Conservation (phyloP, 2,888 invertebrate genomes). For the Pyralis farinalis region DNA sequence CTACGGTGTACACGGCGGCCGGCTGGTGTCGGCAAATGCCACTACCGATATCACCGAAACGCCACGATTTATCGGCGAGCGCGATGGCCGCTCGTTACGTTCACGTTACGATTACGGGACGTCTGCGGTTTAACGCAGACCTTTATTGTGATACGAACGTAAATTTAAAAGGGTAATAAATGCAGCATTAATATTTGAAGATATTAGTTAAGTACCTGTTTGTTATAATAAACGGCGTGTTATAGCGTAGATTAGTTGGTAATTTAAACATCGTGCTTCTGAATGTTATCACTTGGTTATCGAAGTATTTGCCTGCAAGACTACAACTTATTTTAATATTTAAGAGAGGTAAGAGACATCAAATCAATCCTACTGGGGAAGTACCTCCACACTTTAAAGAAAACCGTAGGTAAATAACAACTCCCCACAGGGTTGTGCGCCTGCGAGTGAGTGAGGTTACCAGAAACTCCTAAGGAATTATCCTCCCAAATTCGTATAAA, state of each 20-base stretch:
- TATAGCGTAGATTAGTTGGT: background rate
- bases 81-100: constrained; percentile 6
- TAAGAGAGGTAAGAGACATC: no score
- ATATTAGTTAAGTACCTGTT: background rate
- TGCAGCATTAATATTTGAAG: background rate
- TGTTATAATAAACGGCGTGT: background rate
- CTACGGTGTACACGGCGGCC: constrained; percentile 1
- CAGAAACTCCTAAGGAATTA: no score
- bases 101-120: constrained; percentile 6
- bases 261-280: no score
- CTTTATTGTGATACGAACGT: constrained; percentile 9
- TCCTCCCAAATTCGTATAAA: no score
- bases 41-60: constrained; percentile 9
- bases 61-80: constrained; percentile 11
- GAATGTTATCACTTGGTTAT: no score
- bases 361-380: no score
- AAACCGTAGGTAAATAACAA: no score
- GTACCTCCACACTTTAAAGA: no score
- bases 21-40: constrained; percentile 11
- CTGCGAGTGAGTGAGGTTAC: no score
- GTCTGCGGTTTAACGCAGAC: constrained; percentile 6
- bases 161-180: constrained; percentile 6
- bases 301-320: no score
- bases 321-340: no score
- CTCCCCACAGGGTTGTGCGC: no score